A percentile compares a stretch with the other conserved stretches of the same genome.
Evolutionary conservation across 2,888 invertebrate species (phyloP).

Genomic region (Anoplius nigerrimus): DNA sequence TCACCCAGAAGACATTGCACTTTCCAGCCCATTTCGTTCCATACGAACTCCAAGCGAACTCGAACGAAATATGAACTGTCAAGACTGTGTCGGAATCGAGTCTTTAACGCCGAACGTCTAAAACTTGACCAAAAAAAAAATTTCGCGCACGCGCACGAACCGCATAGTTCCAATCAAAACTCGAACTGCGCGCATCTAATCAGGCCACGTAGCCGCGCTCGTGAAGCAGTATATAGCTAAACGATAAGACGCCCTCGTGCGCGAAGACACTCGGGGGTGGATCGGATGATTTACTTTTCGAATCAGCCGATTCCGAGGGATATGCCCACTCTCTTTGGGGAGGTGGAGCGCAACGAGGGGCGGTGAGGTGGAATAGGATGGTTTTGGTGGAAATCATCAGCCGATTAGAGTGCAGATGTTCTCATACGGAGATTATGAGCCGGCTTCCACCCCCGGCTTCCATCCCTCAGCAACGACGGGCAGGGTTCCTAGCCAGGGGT

Average conservation of each 20-base stretch:
- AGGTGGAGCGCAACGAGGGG: background rate
- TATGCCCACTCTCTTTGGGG: background rate
- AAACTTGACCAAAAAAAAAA: too few relatives aligned
- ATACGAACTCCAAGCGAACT: too few relatives aligned
- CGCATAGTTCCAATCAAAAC: too few relatives aligned
- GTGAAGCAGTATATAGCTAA: too few relatives aligned
- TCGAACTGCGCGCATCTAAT: too few relatives aligned
- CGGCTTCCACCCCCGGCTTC: constrained; percentile 62
- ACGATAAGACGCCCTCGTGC: background rate
- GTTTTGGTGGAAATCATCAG: constrained; percentile 66
- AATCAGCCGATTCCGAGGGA: background rate
- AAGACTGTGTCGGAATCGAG: too few relatives aligned
- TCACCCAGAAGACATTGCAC: too few relatives aligned
- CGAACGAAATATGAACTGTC: too few relatives aligned
- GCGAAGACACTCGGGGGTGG: background rate
- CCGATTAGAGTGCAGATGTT: constrained; percentile 74
- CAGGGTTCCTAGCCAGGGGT: background rate
- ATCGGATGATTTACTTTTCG: constrained; percentile 3
- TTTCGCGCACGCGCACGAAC: too few relatives aligned
- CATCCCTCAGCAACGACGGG: constrained; percentile 39
- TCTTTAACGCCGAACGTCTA: too few relatives aligned
- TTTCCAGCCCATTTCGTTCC: too few relatives aligned
- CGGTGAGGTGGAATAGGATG: constrained; percentile 11
- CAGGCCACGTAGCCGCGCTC: too few relatives aligned
- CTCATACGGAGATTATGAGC: constrained; percentile 70